Conservation (phyloP, 2,888 invertebrate species). For the Aricia artaxerxes region DNA sequence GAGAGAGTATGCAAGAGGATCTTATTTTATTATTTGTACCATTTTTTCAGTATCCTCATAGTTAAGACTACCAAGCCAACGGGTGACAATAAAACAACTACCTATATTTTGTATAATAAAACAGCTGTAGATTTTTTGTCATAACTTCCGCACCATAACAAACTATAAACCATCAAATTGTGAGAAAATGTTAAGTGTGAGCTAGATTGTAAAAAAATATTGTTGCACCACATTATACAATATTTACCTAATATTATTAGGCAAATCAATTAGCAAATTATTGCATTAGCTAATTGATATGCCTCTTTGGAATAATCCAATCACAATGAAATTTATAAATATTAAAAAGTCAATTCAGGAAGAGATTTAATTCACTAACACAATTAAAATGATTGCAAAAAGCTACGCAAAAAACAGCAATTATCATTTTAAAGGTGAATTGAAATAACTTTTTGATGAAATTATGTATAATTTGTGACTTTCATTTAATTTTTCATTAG, state of each 20-base stretch:
- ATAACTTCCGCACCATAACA: too few species aligned
- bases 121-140: too few species aligned
- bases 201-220: background rate
- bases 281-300: background rate
- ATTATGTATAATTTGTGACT: background rate
- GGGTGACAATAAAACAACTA: too few species aligned
- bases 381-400: background rate
- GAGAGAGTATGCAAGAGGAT: too few species aligned
- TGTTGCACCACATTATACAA: slow-evolving; percentile 5
- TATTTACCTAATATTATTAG: background rate
- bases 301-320: background rate
- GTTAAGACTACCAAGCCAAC: too few species aligned
- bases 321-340: background rate
- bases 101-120: too few species aligned
- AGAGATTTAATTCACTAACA: background rate
- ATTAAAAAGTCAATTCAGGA: background rate
- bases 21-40: too few species aligned
- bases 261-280: background rate
- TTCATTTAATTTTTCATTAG: background rate
- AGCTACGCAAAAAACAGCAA: background rate
- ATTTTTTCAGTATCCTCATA: too few species aligned
- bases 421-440: background rate
- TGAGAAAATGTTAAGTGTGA: background rate
- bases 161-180: background rate
- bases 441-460: too few species aligned